phyloP scores from a whole-genome alignment of 2,888 invertebrate species.

The Athalia rosae region DNA sequence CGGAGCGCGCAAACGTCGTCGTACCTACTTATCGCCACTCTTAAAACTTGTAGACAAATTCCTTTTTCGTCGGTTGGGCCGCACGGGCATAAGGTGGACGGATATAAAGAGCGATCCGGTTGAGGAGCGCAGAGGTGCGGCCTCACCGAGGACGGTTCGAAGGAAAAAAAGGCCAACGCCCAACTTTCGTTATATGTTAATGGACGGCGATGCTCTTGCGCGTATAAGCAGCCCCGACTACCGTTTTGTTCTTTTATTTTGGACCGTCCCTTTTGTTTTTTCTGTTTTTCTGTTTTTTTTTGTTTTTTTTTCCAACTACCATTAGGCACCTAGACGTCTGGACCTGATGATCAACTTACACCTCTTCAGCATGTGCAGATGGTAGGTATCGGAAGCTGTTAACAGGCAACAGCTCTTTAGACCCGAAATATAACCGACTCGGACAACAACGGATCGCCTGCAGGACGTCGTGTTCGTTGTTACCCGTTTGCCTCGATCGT shows the following conservation, averaged over 20 bases:
- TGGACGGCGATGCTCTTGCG: conserved; percentile 53
- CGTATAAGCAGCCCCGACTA: conserved; percentile 30
- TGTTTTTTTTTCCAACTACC: neutral
- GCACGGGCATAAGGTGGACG: neutral
- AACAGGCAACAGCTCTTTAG: conserved; percentile 4
- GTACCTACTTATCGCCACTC: conserved; percentile 55
- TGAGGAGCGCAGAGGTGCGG: conserved; percentile 58
- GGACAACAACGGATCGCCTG: neutral
- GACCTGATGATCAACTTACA: no score
- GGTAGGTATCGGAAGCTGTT: conserved; percentile 19
- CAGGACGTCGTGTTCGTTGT: neutral
- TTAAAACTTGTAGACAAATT: conserved; percentile 61
- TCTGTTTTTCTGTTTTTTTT: no score
- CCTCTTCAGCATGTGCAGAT: no score
- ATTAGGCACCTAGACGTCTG: neutral
- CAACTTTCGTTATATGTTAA: conserved; percentile 70
- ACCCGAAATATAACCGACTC: neutral
- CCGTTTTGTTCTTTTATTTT: conserved; percentile 5
- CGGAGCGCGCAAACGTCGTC: neutral
- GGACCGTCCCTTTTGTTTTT: neutral
- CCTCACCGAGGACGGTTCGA: conserved; percentile 18
- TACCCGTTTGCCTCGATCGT: conserved; percentile 11
- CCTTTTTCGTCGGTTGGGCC: conserved; percentile 51
- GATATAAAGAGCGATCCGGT: no score
- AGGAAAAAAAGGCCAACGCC: conserved; percentile 63